Percentiles rank a stretch among this genome's conserved stretches.
These are phyloP conservation scores for Clusia tigrina DNA, from an alignment of 2,888 invertebrate genomes.

Conservation along the genomic window DNA sequence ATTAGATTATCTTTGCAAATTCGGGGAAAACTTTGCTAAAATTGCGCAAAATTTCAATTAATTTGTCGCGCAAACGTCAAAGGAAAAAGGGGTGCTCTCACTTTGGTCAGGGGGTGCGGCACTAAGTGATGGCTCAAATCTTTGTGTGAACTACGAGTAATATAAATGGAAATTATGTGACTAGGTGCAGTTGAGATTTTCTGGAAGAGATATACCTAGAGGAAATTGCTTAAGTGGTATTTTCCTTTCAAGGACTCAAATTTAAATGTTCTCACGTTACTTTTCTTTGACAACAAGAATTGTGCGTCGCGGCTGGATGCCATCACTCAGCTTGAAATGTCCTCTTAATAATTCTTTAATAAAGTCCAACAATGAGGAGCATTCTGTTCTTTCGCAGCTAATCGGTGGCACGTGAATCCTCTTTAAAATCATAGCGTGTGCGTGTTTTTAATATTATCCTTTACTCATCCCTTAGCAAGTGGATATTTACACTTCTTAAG, in stretches of 20 bases:
- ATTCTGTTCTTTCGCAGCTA: constrained; percentile 41
- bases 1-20: constrained; percentile 10
- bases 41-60: constrained; percentile 44
- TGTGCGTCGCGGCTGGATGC: not conserved
- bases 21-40: constrained; percentile 17
- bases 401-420: constrained; percentile 55
- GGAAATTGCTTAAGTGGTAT: not conserved
- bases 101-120: no score
- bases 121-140: not conserved
- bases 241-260: no score
- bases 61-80: constrained; percentile 42
- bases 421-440: constrained; percentile 37
- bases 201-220: not conserved
- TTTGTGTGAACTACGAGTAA: not conserved
- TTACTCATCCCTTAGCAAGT: constrained; percentile 4
- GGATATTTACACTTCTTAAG: not conserved
- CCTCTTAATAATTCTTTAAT: constrained; percentile 27
- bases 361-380: constrained; percentile 26
- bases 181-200: no score
- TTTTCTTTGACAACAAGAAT: not conserved
- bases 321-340: not conserved
- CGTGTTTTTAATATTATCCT: not conserved
- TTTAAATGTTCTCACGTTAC: not conserved
- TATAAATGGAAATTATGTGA: no score
- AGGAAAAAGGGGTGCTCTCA: not conserved